Percentiles rank a stretch among this genome's conserved stretches.
phyloP scores from a whole-genome alignment of 2,797 vertebrate genomes.

The Pagetopsis macropterus region DNA sequence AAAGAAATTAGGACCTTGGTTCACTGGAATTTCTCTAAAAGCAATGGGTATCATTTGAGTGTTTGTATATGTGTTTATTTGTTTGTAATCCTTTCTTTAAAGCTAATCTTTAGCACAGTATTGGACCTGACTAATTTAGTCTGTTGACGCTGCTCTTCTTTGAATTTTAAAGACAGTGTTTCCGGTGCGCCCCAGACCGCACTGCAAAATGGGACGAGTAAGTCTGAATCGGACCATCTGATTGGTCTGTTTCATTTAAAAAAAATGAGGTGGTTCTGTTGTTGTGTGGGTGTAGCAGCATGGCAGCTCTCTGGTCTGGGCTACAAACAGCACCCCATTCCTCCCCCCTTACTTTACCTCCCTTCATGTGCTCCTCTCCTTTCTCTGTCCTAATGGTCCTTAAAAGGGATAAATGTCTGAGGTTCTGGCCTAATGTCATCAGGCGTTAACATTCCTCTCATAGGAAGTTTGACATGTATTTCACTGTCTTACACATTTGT shows the following conservation, averaged over 20 bases:
- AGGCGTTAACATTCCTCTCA: conserved; percentile 38
- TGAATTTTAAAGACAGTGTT: conserved; percentile 90
- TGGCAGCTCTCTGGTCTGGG: conserved; percentile 62
- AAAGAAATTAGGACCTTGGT: not conserved
- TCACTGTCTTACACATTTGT: not conserved
- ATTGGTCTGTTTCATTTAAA: conserved; percentile 62
- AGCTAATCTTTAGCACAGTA: not conserved
- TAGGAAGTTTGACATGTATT: not conserved
- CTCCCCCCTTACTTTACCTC: not conserved
- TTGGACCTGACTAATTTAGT: conserved; percentile 35
- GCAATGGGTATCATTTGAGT: not conserved
- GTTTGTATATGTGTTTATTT: not conserved
- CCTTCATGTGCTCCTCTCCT: conserved; percentile 11
- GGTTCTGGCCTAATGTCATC: conserved; percentile 23
- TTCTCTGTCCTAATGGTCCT: conserved; percentile 25
- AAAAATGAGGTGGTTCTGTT: conserved; percentile 58
- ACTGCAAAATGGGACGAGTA: conserved; percentile 91
- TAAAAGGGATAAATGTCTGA: conserved; percentile 29
- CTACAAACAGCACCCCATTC: conserved; percentile 32
- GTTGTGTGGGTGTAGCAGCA: conserved; percentile 72
- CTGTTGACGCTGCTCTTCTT: conserved; percentile 73
- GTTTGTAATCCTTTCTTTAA: not conserved
- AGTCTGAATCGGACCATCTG: conserved; percentile 77
- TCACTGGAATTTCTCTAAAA: not conserved
- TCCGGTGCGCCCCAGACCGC: conserved; percentile 89